Percentiles rank a stretch among this genome's conserved stretches.
Evolutionary conservation across 2,797 vertebrate genomes (phyloP).

Genomic region (Crocodylus rhombifer): DNA sequence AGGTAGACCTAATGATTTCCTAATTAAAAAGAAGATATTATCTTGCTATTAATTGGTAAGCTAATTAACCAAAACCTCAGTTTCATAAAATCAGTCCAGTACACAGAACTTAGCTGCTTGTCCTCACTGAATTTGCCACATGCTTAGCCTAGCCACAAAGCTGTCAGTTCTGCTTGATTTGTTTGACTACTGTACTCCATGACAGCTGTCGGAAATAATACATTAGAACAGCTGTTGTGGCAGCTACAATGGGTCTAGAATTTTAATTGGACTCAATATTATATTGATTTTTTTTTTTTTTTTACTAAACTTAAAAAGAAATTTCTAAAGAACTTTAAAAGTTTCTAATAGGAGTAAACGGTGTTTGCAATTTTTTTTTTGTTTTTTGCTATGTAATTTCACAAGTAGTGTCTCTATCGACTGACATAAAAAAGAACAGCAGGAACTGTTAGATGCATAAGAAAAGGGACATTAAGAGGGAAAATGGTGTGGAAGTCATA

Average conservation of each 20-base stretch:
- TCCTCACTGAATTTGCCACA: constrained; percentile 42
- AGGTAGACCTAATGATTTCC: constrained; percentile 62
- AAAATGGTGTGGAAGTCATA: constrained; percentile 52
- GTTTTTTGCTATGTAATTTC: constrained; percentile 61
- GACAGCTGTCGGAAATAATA: constrained; percentile 87
- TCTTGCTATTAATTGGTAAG: constrained; percentile 69
- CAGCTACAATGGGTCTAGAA: constrained; percentile 74
- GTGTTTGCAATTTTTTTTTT: constrained; percentile 77
- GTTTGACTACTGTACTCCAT: constrained; percentile 77
- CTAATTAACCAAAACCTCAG: constrained; percentile 62
- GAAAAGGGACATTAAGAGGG: constrained; percentile 50
- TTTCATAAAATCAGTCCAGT: constrained; percentile 23
- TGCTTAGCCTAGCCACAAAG: constrained; percentile 45
- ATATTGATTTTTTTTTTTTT: constrained; percentile 54
- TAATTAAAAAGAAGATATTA: constrained; percentile 69
- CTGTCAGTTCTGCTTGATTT: constrained; percentile 80
- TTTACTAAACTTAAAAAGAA: constrained; percentile 53
- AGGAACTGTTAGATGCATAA: constrained; percentile 25
- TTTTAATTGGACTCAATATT: constrained; percentile 79
- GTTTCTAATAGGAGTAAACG: constrained; percentile 60
- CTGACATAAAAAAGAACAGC: neutral
- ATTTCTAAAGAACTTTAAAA: constrained; percentile 61
- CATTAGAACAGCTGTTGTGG: constrained; percentile 85
- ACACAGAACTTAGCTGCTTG: constrained; percentile 33
- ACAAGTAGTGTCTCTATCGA: constrained; percentile 65